These are phyloP conservation scores for Temnothorax nylanderi DNA, from an alignment of 1,140 invertebrate genomes.

Conservation along the genomic window DNA sequence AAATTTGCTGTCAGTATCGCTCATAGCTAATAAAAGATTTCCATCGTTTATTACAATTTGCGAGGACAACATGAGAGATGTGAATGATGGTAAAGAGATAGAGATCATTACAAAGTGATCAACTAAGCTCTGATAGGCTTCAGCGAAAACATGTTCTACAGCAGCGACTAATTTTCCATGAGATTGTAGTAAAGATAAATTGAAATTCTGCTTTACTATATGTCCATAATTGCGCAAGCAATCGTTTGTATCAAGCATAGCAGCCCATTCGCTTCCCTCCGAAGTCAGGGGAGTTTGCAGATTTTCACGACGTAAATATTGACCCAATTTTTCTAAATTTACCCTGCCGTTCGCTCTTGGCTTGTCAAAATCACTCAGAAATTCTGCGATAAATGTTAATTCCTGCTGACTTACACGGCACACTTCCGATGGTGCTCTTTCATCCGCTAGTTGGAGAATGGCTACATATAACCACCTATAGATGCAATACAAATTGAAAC, in stretches of 20 bases:
- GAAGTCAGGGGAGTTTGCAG: conserved; percentile 80
- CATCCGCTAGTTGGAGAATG: conserved; percentile 93
- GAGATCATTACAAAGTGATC: conserved; percentile 86
- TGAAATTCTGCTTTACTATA: conserved; percentile 91
- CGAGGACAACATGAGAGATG: conserved; percentile 69
- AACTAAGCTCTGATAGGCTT: conserved; percentile 88
- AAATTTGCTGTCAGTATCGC: conserved; percentile 74
- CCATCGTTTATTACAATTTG: conserved; percentile 79
- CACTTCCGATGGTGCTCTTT: conserved; percentile 93
- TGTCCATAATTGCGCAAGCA: conserved; percentile 89
- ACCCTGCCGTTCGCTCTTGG: conserved; percentile 87
- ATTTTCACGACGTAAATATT: conserved; percentile 92
- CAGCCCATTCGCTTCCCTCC: conserved; percentile 89
- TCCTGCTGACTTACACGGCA: conserved; percentile 95
- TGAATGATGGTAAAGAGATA: conserved; percentile 65
- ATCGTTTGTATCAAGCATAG: conserved; percentile 91
- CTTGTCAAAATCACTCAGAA: conserved; percentile 94
- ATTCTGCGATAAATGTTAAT: conserved; percentile 95
- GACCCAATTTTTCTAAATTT: conserved; percentile 95
- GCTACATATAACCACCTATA: conserved; percentile 92
- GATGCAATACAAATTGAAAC: conserved; percentile 35
- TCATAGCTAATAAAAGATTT: conserved; percentile 78
- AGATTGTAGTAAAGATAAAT: conserved; percentile 94
- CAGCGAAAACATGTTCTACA: conserved; percentile 90
- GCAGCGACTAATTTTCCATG: conserved; percentile 90